Base-by-base conservation (phyloP, 1,140 invertebrate genomes). In the Trachymyrmex septentrionalis region DNA sequence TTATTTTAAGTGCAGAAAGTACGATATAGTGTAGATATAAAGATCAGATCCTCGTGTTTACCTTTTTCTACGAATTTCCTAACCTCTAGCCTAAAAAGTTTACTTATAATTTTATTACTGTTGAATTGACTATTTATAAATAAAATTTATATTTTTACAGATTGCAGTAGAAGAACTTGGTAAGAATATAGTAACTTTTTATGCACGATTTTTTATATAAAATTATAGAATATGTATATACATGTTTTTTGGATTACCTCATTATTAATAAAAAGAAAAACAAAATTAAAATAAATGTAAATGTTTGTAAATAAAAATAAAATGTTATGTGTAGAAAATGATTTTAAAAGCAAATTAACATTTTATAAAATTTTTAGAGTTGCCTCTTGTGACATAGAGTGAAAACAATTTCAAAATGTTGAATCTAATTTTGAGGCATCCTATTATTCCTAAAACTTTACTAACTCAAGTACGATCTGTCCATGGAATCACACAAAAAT, bases 331-430 rank as follows among this genome's bases (percentile, higher is more conserved):
- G 0, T 19, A 80, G 64, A 10, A 24, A 80, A n/a, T 80, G 9
- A 21, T 80, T 10, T 55, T 80, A 6, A 80, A 64, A 21, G 14
- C 7, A 38, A 10, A 24, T 78, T 30, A 77, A 30, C 4, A 61
- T 77, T 77, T 77, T 34, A 61, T 24, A 50, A 78, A 27, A 21
- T 53, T 50, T 34, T n/a, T 63, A 10, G 7, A 53, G 24, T 59
- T 30, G 6, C 19, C n/a, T 55, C 34, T 19, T 71, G n/a, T n/a
- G 19, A 55, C 16, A 9, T 12, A 30, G 6, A 1, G 34, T 7
- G 4, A 27, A 73, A 55, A 19, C 14, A 7, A 2, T 67, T 55
- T 34, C 2, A 73, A 84, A 34, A 84, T 84, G 80, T 63, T 84
- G n/a, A 9, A 24, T 73, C 2, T 21, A 24, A 16, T 73, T 63